A percentile compares a stretch with the other conserved stretches of the same genome.
Conservation (phyloP, 2,113 vertebrate species). For the Numida meleagris region DNA sequence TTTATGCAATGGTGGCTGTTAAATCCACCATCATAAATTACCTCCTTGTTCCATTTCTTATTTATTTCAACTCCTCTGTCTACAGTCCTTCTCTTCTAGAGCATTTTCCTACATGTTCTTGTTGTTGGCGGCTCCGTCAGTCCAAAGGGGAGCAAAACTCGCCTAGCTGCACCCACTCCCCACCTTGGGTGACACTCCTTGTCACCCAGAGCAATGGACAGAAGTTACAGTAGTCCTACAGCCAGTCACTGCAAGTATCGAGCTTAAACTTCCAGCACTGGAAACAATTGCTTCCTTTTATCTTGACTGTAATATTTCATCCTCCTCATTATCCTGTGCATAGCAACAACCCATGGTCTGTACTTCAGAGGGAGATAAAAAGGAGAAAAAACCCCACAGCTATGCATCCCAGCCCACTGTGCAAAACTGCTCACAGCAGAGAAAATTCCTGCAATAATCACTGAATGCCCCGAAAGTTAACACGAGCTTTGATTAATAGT, state of each 20-base stretch:
- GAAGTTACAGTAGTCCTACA: background rate
- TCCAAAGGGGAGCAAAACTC: background rate
- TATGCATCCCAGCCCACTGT: background rate
- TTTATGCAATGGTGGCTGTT: accelerated
- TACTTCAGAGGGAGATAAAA: background rate
- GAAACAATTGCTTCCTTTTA: background rate
- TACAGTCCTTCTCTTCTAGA: background rate
- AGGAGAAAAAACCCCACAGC: background rate
- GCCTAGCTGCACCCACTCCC: background rate
- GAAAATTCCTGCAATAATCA: background rate
- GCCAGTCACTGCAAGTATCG: accelerated
- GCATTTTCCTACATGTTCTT: background rate
- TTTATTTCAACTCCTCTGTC: background rate
- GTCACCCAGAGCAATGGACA: accelerated
- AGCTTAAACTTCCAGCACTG: background rate
- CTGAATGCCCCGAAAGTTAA: background rate
- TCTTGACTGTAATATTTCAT: background rate
- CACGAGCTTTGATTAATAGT: background rate
- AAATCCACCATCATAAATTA: background rate
- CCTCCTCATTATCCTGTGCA: background rate
- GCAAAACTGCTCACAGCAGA: background rate
- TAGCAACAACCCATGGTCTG: background rate
- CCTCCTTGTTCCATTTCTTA: background rate
- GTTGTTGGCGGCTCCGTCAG: background rate
- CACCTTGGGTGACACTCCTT: background rate